Conservation (phyloP, 2,113 vertebrate genomes). For the Phoenicopterus ruber region DNA sequence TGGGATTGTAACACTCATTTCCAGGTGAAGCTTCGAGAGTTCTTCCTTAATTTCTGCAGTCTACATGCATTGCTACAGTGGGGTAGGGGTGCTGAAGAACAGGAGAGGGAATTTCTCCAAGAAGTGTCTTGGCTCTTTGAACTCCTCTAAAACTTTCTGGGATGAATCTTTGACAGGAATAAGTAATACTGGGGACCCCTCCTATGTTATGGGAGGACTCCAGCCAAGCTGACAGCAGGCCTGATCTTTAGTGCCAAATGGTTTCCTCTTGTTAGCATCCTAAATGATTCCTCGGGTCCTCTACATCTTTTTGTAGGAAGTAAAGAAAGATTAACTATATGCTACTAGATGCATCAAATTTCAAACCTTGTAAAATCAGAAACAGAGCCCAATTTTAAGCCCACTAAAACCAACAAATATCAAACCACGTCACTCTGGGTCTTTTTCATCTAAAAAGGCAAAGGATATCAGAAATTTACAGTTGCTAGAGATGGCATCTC, state of each 20-base stretch:
- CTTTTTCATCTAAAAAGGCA: not conserved
- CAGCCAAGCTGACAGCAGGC: not conserved
- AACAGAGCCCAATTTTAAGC: not conserved
- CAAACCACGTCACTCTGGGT: not conserved
- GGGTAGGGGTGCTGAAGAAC: not conserved
- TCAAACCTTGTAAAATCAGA: not conserved
- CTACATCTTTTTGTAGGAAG: not conserved
- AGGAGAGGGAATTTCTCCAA: not conserved
- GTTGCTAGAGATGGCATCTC: not conserved
- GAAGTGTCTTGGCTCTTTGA: not conserved
- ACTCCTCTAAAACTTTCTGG: not conserved
- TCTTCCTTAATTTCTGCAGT: not conserved
- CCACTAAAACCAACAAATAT: not conserved
- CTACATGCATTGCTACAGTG: rapidly evolving
- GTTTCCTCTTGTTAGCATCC: not conserved
- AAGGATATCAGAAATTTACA: not conserved
- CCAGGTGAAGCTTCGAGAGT: not conserved
- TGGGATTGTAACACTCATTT: not conserved
- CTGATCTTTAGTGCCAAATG: not conserved
- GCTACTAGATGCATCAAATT: not conserved
- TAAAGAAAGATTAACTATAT: not conserved
- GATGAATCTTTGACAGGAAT: not conserved
- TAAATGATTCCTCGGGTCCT: not conserved
- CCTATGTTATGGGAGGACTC: not conserved
- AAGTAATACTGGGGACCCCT: not conserved